Conservation (phyloP, 2,888 invertebrate genomes). For the Alcis repandata region DNA sequence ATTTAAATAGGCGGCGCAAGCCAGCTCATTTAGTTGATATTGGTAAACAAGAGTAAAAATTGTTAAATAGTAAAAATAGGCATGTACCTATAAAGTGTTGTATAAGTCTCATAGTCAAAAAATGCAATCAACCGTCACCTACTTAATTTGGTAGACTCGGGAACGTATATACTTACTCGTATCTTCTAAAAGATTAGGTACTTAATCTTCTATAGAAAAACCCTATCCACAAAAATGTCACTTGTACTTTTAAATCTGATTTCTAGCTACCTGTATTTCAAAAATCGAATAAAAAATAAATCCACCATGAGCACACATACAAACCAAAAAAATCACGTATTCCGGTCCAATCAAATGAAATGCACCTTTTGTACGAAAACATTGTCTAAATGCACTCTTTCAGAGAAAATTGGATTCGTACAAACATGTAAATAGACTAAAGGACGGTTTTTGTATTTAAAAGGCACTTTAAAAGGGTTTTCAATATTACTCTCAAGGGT, state of each 20-base stretch:
- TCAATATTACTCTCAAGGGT: slow-evolving; percentile 56
- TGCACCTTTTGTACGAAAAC: slow-evolving; percentile 68
- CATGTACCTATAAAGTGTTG: too few relatives aligned
- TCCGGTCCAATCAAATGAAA: slow-evolving; percentile 62
- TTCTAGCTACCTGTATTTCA: slow-evolving; percentile 43
- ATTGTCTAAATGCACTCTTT: slow-evolving; percentile 73
- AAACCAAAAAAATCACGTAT: slow-evolving; percentile 64
- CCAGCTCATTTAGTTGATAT: not conserved
- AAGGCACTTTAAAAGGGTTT: slow-evolving; percentile 65
- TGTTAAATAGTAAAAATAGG: too few relatives aligned
- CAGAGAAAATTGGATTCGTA: slow-evolving; percentile 54
- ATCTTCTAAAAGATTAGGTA: not conserved
- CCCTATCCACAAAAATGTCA: slow-evolving; percentile 5
- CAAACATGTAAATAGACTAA: slow-evolving; percentile 57
- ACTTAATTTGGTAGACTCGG: too few relatives aligned
- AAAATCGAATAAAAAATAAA: slow-evolving; percentile 58
- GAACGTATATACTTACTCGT: not conserved
- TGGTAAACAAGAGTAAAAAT: not conserved
- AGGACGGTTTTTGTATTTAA: slow-evolving; percentile 46
- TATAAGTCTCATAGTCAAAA: too few relatives aligned
- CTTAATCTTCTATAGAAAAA: slow-evolving; percentile 2
- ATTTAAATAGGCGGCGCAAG: too few relatives aligned
- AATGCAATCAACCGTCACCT: too few relatives aligned
- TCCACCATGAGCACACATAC: slow-evolving; percentile 59
- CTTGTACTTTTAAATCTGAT: slow-evolving; percentile 16